phyloP scores from a whole-genome alignment of 2,888 invertebrate species.

The Lysandra coridon region DNA sequence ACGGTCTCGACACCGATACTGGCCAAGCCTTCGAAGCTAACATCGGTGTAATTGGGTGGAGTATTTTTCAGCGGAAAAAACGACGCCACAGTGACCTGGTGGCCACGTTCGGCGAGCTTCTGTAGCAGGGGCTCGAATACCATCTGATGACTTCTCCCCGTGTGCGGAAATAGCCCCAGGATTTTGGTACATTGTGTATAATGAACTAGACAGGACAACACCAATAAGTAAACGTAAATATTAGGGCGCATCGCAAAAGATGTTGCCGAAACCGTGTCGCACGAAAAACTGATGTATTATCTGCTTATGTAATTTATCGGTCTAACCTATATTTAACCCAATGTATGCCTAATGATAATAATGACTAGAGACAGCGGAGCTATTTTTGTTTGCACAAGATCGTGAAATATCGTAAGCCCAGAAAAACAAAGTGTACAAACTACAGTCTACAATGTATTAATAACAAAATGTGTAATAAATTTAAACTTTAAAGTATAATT shows the following conservation, averaged over 20 bases:
- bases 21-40: conserved; percentile 43
- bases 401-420: not conserved
- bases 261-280: conserved; percentile 9
- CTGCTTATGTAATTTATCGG: not conserved
- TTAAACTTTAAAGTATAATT: too few species aligned
- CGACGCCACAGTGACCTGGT: conserved; percentile 72
- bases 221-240: not conserved
- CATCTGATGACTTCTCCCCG: conserved; percentile 75
- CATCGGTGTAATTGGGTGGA: conserved; percentile 47
- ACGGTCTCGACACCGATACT: conserved; percentile 41
- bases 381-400: conserved; percentile 7
- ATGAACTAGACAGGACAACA: not conserved
- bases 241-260: conserved; percentile 24
- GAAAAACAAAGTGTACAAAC: not conserved
- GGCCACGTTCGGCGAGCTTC: conserved; percentile 67
- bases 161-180: conserved; percentile 69
- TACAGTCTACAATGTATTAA: not conserved
- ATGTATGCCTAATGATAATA: not conserved
- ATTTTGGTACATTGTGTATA: conserved; percentile 48
- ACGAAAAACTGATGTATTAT: conserved; percentile 10
- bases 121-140: conserved; percentile 68
- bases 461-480: too few species aligned
- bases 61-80: conserved; percentile 62
- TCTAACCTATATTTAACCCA: not conserved
- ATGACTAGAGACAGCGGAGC: not conserved